Evolutionary conservation across 2,113 vertebrate species (phyloP).

Genomic region (Eudorcas thomsonii): DNA sequence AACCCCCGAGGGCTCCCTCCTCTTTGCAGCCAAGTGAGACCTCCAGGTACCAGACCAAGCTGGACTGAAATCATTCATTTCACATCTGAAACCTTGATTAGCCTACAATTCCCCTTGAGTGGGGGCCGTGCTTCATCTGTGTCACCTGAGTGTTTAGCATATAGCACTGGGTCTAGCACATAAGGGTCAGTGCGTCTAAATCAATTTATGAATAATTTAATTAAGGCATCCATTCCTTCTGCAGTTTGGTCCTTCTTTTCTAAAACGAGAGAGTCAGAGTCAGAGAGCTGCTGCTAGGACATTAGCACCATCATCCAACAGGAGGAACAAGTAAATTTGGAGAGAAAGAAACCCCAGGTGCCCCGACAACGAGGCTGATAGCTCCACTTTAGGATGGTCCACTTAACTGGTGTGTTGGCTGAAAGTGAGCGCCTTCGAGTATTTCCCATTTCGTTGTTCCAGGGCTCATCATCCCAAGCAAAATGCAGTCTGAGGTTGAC

Average conservation of each 20-base stretch:
- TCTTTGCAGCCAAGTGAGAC: background rate
- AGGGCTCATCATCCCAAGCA: constrained; percentile 27
- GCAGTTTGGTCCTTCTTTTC: background rate
- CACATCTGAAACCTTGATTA: background rate
- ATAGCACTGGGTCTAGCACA: background rate
- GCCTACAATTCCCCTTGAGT: background rate
- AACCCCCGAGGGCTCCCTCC: background rate
- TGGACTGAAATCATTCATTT: background rate
- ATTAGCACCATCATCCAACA: background rate
- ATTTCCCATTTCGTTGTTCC: background rate
- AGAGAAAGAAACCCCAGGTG: background rate
- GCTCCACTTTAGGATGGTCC: background rate
- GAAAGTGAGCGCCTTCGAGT: background rate
- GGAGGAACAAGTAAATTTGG: background rate
- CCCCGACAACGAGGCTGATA: background rate
- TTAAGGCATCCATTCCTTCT: background rate
- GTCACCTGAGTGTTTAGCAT: background rate
- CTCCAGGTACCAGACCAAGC: background rate
- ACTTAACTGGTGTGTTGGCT: constrained; percentile 27
- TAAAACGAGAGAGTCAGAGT: background rate
- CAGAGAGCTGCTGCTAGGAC: background rate
- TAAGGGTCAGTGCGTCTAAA: background rate
- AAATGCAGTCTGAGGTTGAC: background rate
- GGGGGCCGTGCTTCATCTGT: accelerated
- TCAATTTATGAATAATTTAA: background rate